Base-by-base conservation (phyloP, 2,113 vertebrate species). In the Mandrillus leucophaeus region DNA sequence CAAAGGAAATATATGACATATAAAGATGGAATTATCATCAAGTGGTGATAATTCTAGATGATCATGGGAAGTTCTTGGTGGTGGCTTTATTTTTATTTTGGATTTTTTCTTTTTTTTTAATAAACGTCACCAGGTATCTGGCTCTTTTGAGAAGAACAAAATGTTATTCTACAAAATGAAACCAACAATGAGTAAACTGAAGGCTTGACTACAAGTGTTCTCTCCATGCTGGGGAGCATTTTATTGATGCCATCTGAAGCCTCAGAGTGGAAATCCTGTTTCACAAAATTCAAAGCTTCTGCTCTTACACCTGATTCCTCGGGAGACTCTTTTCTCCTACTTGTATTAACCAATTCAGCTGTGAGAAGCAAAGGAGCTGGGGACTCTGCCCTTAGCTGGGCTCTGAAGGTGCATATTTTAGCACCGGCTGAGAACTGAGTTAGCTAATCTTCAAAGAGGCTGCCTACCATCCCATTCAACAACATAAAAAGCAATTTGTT, bases 401-500 rank as follows among this genome's bases (percentile, higher is more conserved):
- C 45, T 59, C 76, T 25, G 1, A 5, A 82, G 82, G 38, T 89
- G 35, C 0, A 0, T 5, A 23, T 70, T 73, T 90, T 25, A 81
- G 90, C 66, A 22, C 6, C 43, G 50, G 70, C 93, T 81, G 72
- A 92, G 50, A 92, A 59, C 3, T 3, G 57, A 92, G 89, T 87
- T 48, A 84, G 83, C 70, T 93, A 55, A 97, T 93, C 83, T 82
- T 93, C 91, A 86, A 57, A 72, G 32, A 78, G 43, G 27, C 55
- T 0, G n/a, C 57, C 95, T 85, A 80, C 80, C 55, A 45, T 48
- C 94, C 80, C 94, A 93, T 72, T 93, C 92, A 93, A 59, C 55
- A 25, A 57, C n/a, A 96, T 78, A 68, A 92, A 95, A 97, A 92
- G 95, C 50, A 76, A 97, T 97, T 96, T 96, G 83, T 82, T n/a